Evolutionary conservation across 1,140 invertebrate species (phyloP), one percentile per base, ranked within the genome.

Genomic region (Conus ventricosus): DNA sequence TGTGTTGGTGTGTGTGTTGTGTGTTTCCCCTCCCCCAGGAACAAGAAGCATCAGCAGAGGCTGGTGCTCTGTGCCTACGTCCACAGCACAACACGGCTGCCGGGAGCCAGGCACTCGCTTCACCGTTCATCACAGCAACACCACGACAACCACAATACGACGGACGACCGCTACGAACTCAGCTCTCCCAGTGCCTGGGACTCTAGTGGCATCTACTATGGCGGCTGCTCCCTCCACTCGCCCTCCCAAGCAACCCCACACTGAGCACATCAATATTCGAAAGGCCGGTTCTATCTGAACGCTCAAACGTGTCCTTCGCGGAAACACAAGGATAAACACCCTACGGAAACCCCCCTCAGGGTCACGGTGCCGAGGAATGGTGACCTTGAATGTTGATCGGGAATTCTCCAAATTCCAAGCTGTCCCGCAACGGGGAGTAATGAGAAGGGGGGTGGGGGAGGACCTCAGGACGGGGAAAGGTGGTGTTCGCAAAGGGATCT

Each of bases 1-100:
- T 71, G 67, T 23, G 67, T 17, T 17, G 57, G 8, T 39, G 39
- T 39, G 39, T 39, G 39, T 39, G 39, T 39, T 39, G 39, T 39
- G 39, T 39, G 39, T 39, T 60, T 60, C 57, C 17, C 7, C 7
- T 39, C 3, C 39, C 39, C 57, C 81, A 91, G 85, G 60, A 88
- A 76, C 78, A 91, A 71, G 83, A 90, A 88, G 89, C 90, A 89
- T 60, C 89, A 89, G 51, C 88, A 85, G 86, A 91, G 89, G 85
- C 90, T 89, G 84, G 89, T 81, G 78, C 90, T 88, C 75, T 93
- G 83, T 81, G 90, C 86, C 80, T 92, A 88, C 88, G 89, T 89
- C 7, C 90, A 90, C 63, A 89, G 92, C n/a, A 89, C 91, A 23
- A 23, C 87, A 91, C 27, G 88, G 84, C 10, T 90, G 87, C 20